Base-by-base conservation (phyloP, 1,140 invertebrate species). In the Fopius arisanus region DNA sequence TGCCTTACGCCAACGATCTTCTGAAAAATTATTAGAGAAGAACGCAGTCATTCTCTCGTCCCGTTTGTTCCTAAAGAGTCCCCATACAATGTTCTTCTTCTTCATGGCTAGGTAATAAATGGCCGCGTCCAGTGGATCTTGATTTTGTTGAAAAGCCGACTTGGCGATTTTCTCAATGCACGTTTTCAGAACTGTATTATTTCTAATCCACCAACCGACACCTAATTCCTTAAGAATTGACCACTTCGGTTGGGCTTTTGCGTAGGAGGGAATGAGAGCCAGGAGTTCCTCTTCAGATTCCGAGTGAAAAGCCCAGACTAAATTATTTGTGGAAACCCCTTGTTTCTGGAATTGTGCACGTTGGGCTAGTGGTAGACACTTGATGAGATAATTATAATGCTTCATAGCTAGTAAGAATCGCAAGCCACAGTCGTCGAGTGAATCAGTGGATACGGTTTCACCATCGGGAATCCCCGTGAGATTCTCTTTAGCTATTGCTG, bases 301-400 rank as follows among this genome's bases (percentile, higher is more conserved):
- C 0, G 97, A 99, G 88, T 99, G 98, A 87, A 97, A 99, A 0
- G 98, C 98, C 98, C 98, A 99, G 9, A 98, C 97, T 12, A 99
- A 90, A 87, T 98, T 97, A 70, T 96, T 95, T 0, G 95, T 95
- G 5, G 94, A 94, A 0, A 99, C 93, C 14, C 98, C 98, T 76
- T 94, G 92, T 70, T 94, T 93, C 82, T 97, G 96, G 71, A 99
- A 92, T 67, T 93, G 91, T 0, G 94, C 92, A 43, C 97, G 90
- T 84, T 99, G 97, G 1, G 92, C 93, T 3, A 97, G 86, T 0
- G 97, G 97, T 29, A 99, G 88, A 81, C 97, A 99, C 5, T 93
- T 89, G 65, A 86, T 88, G n/a, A 99, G 87, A 87, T 99, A 99
- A 74, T 95, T 96, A 83, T 98, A 98, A 86, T 99, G 98, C 78